Conservation (phyloP, 2,797 vertebrate species). For the Triplophysa bombifrons region DNA sequence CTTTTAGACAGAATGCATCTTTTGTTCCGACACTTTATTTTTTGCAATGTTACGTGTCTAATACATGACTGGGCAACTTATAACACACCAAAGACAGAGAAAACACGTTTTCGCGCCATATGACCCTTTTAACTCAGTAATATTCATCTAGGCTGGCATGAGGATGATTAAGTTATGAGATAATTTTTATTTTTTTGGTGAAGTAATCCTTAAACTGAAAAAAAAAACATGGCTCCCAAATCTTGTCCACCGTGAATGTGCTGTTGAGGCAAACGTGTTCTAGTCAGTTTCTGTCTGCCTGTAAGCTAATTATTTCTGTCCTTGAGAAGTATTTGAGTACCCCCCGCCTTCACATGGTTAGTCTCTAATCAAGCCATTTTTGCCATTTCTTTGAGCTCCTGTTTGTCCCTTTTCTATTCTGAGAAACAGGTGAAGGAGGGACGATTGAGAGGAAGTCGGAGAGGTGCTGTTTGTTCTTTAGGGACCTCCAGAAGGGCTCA, state of each 20-base stretch:
- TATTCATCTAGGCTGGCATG: too few species aligned
- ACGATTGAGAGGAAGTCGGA: constrained; percentile 49
- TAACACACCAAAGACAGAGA: too few species aligned
- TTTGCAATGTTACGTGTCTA: too few species aligned
- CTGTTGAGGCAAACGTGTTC: constrained; percentile 37
- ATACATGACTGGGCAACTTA: too few species aligned
- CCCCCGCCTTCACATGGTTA: constrained; percentile 37
- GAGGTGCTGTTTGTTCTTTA: constrained; percentile 23
- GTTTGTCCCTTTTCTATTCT: constrained; percentile 26
- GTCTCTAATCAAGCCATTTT: constrained; percentile 35
- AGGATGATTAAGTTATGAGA: too few species aligned
- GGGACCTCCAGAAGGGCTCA: constrained; percentile 14
- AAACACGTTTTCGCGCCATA: too few species aligned
- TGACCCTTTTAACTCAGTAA: too few species aligned
- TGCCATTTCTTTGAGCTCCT: constrained; percentile 14
- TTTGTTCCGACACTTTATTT: too few species aligned
- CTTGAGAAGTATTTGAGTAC: constrained; percentile 46
- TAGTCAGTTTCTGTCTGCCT: constrained; percentile 50
- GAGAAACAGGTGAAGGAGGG: constrained; percentile 19
- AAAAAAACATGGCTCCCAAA: constrained; percentile 18
- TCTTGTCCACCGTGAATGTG: neutral
- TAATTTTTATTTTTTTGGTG: neutral
- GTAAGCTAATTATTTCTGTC: constrained; percentile 55
- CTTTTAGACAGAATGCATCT: too few species aligned
- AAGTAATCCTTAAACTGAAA: neutral